These are phyloP conservation scores for Yasuhikotakia modesta DNA, from an alignment of 2,797 vertebrate genomes.

Conservation along the genomic window DNA sequence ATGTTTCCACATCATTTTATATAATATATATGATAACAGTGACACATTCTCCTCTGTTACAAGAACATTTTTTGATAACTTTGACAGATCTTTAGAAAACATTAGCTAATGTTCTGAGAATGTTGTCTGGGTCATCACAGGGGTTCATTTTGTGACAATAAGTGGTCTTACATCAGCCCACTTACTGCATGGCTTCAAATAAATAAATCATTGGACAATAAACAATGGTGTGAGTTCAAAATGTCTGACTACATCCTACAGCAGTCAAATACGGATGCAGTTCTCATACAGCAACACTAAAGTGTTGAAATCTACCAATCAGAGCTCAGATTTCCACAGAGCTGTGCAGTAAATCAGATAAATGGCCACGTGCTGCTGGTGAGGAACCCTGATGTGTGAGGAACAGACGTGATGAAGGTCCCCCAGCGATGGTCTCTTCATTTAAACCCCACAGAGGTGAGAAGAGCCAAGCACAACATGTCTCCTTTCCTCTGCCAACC, in stretches of 20 bases:
- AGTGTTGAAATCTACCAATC: background rate
- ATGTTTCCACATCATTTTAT: too few species aligned
- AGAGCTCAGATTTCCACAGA: slow-evolving; percentile 50
- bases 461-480: slow-evolving; percentile 26
- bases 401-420: slow-evolving; percentile 44
- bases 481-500: slow-evolving; percentile 37
- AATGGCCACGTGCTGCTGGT: background rate
- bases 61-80: too few species aligned
- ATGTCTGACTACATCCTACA: too few species aligned
- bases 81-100: too few species aligned
- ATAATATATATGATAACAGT: too few species aligned
- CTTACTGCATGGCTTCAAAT: background rate
- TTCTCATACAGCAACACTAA: too few species aligned
- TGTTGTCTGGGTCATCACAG: background rate
- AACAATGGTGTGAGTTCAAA: too few species aligned
- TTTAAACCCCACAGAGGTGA: background rate
- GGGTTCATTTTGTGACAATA: background rate
- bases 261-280: background rate
- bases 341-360: slow-evolving; percentile 22
- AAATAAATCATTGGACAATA: too few species aligned
- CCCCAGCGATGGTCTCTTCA: background rate
- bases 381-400: slow-evolving; percentile 22
- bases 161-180: background rate
- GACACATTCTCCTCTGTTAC: too few species aligned
- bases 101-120: too few species aligned